Evolutionary conservation across 2,797 vertebrate genomes (phyloP).

Genomic region (Ctenopoma kingsleyae): DNA sequence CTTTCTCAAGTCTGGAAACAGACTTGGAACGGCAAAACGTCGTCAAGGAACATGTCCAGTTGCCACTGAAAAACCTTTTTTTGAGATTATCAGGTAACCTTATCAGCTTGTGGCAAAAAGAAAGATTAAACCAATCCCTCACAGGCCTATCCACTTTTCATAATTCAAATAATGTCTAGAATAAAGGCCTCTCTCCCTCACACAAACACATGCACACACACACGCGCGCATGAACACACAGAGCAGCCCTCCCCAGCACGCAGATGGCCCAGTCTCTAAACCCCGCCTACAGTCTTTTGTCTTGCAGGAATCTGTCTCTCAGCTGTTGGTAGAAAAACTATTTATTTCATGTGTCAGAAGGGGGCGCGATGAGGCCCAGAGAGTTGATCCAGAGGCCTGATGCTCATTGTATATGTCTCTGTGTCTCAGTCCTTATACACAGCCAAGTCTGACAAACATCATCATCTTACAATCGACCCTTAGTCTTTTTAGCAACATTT

Average conservation of each 20-base stretch:
- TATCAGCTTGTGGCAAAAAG: not conserved
- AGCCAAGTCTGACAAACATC: constrained; percentile 15
- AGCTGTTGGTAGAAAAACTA: constrained; percentile 63
- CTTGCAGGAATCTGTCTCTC: constrained; percentile 79
- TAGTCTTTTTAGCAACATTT: not conserved
- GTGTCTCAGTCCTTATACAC: constrained; percentile 20
- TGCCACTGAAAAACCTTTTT: too few species aligned
- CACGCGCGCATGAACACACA: constrained; percentile 26
- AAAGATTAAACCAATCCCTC: not conserved
- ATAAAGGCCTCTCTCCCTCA: constrained; percentile 18
- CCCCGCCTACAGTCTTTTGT: constrained; percentile 84
- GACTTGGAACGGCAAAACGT: too few species aligned
- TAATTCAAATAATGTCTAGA: constrained; percentile 60
- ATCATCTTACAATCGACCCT: not conserved
- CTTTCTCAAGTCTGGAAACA: too few species aligned
- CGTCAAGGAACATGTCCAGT: too few species aligned
- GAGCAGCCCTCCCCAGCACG: constrained; percentile 48
- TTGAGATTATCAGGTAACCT: too few species aligned
- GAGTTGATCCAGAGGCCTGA: constrained; percentile 44
- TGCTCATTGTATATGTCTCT: constrained; percentile 31
- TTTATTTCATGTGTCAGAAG: constrained; percentile 63
- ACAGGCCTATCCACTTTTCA: constrained; percentile 44
- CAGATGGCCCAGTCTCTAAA: constrained; percentile 80
- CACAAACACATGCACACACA: constrained; percentile 24
- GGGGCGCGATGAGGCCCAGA: constrained; percentile 59